Conservation (phyloP, 2,797 vertebrate genomes). For the Gobio occitaniae region DNA sequence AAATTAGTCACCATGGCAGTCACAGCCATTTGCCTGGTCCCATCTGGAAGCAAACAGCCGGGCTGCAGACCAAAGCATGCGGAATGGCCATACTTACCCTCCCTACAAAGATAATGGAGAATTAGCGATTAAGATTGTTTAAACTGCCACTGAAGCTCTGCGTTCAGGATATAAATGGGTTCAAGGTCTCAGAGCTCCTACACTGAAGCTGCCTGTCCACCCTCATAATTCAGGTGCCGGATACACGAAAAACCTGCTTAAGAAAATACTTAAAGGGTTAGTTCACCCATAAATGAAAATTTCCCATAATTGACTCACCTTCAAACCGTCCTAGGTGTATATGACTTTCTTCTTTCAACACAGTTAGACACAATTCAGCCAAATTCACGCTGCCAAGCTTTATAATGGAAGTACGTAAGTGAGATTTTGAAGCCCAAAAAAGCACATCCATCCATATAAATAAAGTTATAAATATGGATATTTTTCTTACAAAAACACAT, state of each 20-base stretch:
- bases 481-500: too few relatives aligned
- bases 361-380: too few relatives aligned
- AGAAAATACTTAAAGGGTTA: neutral
- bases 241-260: neutral
- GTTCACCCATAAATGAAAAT: too few relatives aligned
- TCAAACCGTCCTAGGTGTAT: too few relatives aligned
- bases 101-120: conserved; percentile 69
- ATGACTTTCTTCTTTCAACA: too few relatives aligned
- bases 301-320: too few relatives aligned
- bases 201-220: too few relatives aligned
- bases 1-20: conserved; percentile 99
- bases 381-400: too few relatives aligned
- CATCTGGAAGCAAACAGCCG: conserved; percentile 85
- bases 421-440: too few relatives aligned
- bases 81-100: conserved; percentile 94
- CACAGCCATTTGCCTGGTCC: conserved; percentile 87
- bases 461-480: too few relatives aligned
- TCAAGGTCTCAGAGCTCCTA: neutral
- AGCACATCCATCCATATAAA: too few relatives aligned
- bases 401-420: too few relatives aligned
- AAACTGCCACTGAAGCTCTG: neutral
- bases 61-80: conserved; percentile 98
- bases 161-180: neutral
- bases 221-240: neutral
- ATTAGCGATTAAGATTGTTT: neutral